These are phyloP conservation scores for Phodopus roborovskii DNA, from an alignment of 2,113 vertebrate genomes.

Conservation along the genomic window DNA sequence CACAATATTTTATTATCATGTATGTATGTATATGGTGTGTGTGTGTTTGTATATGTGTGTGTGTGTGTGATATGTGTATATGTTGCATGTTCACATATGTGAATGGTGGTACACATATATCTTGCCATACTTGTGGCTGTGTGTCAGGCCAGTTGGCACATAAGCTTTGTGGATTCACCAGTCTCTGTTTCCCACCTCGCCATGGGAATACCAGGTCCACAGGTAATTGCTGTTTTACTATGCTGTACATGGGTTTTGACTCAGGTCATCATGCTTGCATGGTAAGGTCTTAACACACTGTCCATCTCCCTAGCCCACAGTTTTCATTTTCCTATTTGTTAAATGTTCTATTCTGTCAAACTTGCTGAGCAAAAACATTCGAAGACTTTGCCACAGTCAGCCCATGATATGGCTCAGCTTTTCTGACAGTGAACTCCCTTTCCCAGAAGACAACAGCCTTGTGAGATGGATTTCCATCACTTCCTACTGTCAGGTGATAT, in stretches of 20 bases:
- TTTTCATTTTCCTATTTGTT: not conserved
- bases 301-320: not conserved
- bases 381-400: not conserved
- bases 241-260: not conserved
- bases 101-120: not conserved
- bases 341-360: not conserved
- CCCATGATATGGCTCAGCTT: not conserved
- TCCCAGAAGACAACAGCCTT: no score
- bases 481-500: not conserved
- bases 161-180: not conserved
- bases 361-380: not conserved
- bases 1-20: not conserved
- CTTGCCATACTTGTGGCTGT: not conserved
- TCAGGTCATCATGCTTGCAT: not conserved
- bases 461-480: not conserved
- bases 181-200: not conserved
- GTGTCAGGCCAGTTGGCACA: accelerated
- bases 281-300: no score
- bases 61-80: not conserved
- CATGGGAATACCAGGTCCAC: not conserved
- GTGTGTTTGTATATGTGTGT: not conserved
- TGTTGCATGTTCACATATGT: not conserved
- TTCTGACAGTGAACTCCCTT: no score
- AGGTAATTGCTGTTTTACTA: not conserved
- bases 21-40: not conserved